Evolutionary conservation across 2,888 invertebrate species (phyloP), one percentile per base, ranked within the genome.

Genomic region (Epinotia nisella): DNA sequence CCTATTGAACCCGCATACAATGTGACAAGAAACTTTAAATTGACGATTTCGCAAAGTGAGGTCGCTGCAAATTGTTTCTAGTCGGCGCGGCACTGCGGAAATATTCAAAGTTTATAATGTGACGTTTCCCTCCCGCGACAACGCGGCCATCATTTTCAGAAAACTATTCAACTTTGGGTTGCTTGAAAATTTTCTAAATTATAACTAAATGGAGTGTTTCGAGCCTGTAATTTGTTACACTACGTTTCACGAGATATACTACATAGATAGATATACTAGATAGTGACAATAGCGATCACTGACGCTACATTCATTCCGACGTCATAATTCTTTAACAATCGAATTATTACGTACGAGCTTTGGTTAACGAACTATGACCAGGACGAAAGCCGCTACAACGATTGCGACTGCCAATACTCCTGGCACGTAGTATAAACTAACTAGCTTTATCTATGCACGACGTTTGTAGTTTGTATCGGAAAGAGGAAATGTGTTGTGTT

Each of bases 41-140:
- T 73, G 68, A 15, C 62, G 68, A 73, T 68, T 73, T 68, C 24
- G 56, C 62, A 68, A 62, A 72, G 68, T 68, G 72, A 62, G 62
- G 72, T 62, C 55, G 62, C 58, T 59, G 68, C 64, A 59, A 73
- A 69, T 73, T 69, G 69, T 69, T 73, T 69, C 58, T 64, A 69
- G 64, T 64, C 51, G 64, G 53, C 58, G 64, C 41, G 35, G 59
- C 67, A 49, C 49, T 45, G 29, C 24, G 68, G 71, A 74, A 69
- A 74, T 75, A 71, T 74, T 65, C 69, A 67, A 74, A 75, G 74
- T 75, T 75, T 69, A 71, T 71, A 74, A 74, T 70, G 74, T 76
- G 76, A 74, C 76, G 71, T 70, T 71, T 74, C 67, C 71, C 74
- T 55, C 74, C 69, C 70, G 71, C 71, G 74, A 74, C 72, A 67